Base-by-base conservation (phyloP, 2,797 vertebrate genomes). In the Dryobates pubescens region DNA sequence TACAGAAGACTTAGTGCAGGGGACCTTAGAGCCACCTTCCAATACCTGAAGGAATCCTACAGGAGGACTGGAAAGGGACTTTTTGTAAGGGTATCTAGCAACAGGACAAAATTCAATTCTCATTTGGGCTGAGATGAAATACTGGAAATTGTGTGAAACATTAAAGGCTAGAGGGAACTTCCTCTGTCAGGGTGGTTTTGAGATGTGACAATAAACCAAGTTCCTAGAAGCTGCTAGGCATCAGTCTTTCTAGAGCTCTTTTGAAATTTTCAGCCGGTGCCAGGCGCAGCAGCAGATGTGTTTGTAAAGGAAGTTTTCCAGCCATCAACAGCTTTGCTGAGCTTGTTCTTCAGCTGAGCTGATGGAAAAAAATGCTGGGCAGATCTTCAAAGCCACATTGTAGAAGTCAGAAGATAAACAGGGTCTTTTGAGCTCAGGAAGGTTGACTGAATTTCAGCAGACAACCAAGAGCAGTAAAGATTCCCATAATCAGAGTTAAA, bases 251-350 rank as follows among this genome's bases (percentile, higher is more conserved):
- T 64, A 72, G 32, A 65, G 59, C 29, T 63, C 56, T 58, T 56
- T 9, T 30, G 59, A 59, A 89, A 51, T 71, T 49, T 68, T 24
- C 59, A 68, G 79, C 47, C 47, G 27, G 67, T 30, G 74, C 77
- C 93, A 93, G 86, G 93, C 14, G 0, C 47, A 78, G 88, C 47
- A 92, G 82, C 92, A 95, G 90, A 88, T 90, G 93, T 93, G 67
- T 89, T 92, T 94, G 92, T 9, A 84, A 61, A 79, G 83, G 90
- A 92, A 67, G 53, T 63, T 91, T 83, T 94, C 86, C 83, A 95
- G 80, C 81, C 86, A 92, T 78, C 90, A 90, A 26, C 77, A 91
- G 59, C 80, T 94, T 94, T 91, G 63, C 74, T 91, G 86, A 86
- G 83, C 63, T 90, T 67, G 26, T 86, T 14, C 71, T 76, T 91